phyloP scores from a whole-genome alignment of 1,140 invertebrate species.

The Triops cancriformis region DNA sequence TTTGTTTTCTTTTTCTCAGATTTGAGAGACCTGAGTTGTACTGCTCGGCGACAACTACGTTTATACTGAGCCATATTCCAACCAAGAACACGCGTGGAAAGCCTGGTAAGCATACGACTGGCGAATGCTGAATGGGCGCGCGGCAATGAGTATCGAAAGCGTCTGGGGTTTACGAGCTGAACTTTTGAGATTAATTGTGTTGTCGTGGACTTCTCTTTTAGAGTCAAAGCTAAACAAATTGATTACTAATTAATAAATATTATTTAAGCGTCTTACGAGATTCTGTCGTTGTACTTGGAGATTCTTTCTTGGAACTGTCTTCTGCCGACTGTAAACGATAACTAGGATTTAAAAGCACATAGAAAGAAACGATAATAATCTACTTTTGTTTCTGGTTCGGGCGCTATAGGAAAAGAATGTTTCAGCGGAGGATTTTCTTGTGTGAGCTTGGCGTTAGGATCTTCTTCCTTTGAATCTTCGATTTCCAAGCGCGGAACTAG shows the following conservation, averaged over 20 bases:
- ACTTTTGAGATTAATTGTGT: neutral
- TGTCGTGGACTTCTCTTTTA: neutral
- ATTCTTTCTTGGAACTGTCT: neutral
- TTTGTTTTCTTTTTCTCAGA: neutral
- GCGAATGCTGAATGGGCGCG: neutral
- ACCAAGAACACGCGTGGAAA: neutral
- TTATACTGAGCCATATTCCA: neutral
- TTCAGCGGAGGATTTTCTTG: constrained; percentile 9
- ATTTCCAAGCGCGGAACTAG: neutral
- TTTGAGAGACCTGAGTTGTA: neutral
- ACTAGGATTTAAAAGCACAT: neutral
- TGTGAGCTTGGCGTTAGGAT: neutral
- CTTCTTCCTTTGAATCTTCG: neutral
- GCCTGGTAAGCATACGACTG: neutral
- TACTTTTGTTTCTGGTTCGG: neutral
- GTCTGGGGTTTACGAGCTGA: neutral
- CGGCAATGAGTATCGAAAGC: neutral
- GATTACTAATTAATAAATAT: neutral
- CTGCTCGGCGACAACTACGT: neutral
- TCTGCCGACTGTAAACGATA: neutral
- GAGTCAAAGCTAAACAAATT: neutral
- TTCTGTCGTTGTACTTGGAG: neutral
- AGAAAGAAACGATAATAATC: neutral
- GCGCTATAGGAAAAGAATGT: neutral
- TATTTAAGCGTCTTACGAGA: neutral